Evolutionary conservation across 2,113 vertebrate genomes (phyloP), one percentile per base, ranked within the genome.

Genomic region (Xyrauchen texanus): DNA sequence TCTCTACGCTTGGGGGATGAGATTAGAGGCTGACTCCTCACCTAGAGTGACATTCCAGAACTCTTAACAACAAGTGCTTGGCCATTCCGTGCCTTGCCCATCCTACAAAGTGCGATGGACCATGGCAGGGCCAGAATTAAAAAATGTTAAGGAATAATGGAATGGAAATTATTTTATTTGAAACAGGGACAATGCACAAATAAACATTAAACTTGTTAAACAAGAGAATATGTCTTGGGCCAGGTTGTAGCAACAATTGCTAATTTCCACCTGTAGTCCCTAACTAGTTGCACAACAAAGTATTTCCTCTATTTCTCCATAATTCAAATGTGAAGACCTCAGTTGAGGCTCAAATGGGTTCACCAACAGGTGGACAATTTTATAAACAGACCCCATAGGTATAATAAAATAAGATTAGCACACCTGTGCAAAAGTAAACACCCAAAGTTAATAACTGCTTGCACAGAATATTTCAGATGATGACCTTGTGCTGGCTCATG

Each of bases 41-140:
- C 85, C 85, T 89, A 82, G 61, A 87, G 81, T 75, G 84, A 90
- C 86, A 86, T 81, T 85, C 83, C 78, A 67, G 76, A 13, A 52
- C 71, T 78, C 75, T 84, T 85, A 85, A 87, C 83, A 88, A 89
- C 90, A 92, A 90, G 90, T 90, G 88, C 85, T 85, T 86, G 68
- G 81, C 16, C 53, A 66, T 58, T 34, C 73, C 61, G 57, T 74
- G 72, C 7, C 12, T 67, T 2, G 57, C 11, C 0, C 57, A 45
- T 75, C 21, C 21, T 8, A 53, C 8, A 71, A 46, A 62, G 7
- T 16, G 45, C 2, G 13, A 42, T 4, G 1, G 45, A 45, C 49
- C 55, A 8, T 6, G 51, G 11, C 42, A 58, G 16, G 51, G 0
- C 9, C 7, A 53, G 10, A 61, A 49, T n/a, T 5, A 5, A 10